Percentiles rank a stretch among this genome's conserved stretches.
phyloP scores from a whole-genome alignment of 2,113 vertebrate genomes.

The Diadophis punctatus region DNA sequence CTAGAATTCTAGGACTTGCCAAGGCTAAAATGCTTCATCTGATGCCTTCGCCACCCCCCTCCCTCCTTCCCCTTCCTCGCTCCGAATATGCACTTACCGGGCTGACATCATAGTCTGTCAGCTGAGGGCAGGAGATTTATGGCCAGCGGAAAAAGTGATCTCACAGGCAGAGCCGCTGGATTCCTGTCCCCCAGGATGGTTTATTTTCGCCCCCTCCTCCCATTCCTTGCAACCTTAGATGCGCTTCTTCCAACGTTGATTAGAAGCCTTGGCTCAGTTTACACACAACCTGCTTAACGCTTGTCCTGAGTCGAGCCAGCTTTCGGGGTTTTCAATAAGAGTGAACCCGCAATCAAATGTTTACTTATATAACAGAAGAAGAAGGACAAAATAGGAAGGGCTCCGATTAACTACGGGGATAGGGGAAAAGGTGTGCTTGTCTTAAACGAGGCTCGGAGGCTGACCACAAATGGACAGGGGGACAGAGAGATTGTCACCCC shows the following conservation, averaged over 20 bases:
- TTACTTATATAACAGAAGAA: neutral
- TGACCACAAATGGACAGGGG: too few species aligned
- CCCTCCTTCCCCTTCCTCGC: neutral
- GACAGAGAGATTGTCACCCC: too few species aligned
- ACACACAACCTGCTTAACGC: neutral
- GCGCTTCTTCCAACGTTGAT: neutral
- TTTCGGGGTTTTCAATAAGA: neutral
- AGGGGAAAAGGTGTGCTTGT: too few species aligned
- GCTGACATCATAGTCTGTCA: conserved; percentile 8
- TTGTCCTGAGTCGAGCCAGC: neutral
- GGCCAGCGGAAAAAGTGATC: neutral
- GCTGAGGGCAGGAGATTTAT: neutral
- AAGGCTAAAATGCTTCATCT: neutral
- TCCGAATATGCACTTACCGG: neutral
- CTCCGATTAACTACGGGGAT: too few species aligned
- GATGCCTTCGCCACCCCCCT: neutral
- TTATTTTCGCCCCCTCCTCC: neutral
- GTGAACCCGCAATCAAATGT: neutral
- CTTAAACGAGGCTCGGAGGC: too few species aligned
- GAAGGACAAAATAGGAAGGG: neutral
- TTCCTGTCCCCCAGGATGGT: neutral
- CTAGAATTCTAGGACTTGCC: neutral
- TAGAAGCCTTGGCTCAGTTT: neutral
- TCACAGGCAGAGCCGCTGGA: neutral
- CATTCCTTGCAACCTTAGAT: neutral